phyloP scores from a whole-genome alignment of 1,140 invertebrate genomes.

The Campoletis sonorensis region DNA sequence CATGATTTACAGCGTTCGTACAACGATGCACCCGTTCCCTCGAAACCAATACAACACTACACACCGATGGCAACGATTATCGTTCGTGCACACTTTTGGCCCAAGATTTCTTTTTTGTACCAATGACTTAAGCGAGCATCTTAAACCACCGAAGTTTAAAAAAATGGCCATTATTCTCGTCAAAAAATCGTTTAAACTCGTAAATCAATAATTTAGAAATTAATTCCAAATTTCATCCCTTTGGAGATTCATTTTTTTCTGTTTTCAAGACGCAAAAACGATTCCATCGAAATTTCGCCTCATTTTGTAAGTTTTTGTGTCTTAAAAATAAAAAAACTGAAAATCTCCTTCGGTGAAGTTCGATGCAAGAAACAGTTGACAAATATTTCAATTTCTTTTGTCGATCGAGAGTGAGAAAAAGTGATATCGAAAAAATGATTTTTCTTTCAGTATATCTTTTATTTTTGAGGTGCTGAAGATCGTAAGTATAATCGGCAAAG shows the following conservation, averaged over 20 bases:
- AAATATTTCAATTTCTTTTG: no score
- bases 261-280: no score
- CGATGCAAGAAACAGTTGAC: no score
- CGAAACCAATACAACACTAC: constrained; percentile 26
- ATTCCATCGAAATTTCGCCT: no score
- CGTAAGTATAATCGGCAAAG: constrained; percentile 3
- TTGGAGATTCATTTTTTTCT: no score
- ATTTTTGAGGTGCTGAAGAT: background rate
- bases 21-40: constrained; percentile 46
- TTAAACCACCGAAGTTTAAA: background rate
- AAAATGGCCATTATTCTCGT: background rate
- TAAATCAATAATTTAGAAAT: no score
- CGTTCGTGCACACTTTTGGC: background rate
- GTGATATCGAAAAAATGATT: background rate
- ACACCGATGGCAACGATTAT: constrained; percentile 40
- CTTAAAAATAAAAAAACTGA: no score
- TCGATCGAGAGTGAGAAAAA: background rate
- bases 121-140: background rate
- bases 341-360: no score
- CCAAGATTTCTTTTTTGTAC: background rate
- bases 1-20: constrained; percentile 65
- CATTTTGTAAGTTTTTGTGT: no score
- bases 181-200: background rate
- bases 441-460: background rate
- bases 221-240: no score